Percentiles rank a stretch among this genome's conserved stretches.
phyloP scores from a whole-genome alignment of 2,797 vertebrate genomes.

The Danio jaintianensis region DNA sequence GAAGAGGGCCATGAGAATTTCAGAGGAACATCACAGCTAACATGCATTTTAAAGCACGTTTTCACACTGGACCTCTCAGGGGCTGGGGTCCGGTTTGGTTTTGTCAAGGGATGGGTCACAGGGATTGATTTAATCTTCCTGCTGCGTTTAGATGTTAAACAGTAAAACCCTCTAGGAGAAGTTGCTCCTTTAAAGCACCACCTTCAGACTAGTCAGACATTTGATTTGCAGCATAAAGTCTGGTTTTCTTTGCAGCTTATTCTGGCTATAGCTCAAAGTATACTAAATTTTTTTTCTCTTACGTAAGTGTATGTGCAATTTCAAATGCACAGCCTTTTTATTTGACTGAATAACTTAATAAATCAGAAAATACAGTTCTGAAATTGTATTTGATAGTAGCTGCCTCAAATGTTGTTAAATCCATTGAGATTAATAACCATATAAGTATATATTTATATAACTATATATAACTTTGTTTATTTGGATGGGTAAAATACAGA shows the following conservation, averaged over 20 bases:
- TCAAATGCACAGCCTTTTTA: background rate
- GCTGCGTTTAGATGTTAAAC: background rate
- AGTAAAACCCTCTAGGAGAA: background rate
- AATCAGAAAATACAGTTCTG: background rate
- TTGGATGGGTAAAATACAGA: too few species aligned
- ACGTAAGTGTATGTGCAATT: background rate
- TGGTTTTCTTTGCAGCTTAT: background rate
- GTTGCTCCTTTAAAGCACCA: background rate
- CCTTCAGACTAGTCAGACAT: background rate
- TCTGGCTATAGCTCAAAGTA: background rate
- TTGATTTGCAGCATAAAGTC: background rate
- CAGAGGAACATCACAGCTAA: slow-evolving; percentile 49
- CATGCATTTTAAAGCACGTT: background rate
- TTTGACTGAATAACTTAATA: background rate
- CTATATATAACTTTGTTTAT: too few species aligned
- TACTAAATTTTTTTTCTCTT: background rate
- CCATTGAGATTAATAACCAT: too few species aligned
- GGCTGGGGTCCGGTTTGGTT: background rate
- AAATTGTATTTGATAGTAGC: background rate
- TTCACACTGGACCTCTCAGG: slow-evolving; percentile 18
- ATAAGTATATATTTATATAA: too few species aligned
- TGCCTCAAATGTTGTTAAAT: too few species aligned
- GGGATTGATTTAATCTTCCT: background rate
- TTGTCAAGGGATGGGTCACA: slow-evolving; percentile 5
- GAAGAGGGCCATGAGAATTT: slow-evolving; percentile 43